phyloP scores from a whole-genome alignment of 1,140 invertebrate genomes.

The Trachymyrmex cornetzi region DNA sequence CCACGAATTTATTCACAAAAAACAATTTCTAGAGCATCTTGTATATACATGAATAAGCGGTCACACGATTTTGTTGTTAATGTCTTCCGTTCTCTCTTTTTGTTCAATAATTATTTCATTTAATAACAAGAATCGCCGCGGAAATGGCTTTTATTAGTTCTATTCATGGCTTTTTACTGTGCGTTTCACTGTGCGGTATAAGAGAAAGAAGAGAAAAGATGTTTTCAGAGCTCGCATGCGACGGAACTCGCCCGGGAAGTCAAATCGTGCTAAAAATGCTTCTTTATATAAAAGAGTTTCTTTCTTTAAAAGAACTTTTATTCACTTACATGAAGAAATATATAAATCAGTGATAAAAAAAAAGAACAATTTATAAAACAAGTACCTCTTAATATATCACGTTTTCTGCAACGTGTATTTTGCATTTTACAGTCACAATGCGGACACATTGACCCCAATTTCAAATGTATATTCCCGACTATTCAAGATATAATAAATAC shows the following conservation, averaged over 20 bases:
- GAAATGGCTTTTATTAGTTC: slow-evolving; percentile 31
- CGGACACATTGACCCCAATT: slow-evolving; percentile 53
- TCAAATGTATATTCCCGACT: neutral
- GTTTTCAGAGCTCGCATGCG: slow-evolving; percentile 4
- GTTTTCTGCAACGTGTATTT: slow-evolving; percentile 6
- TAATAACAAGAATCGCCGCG: slow-evolving; percentile 7
- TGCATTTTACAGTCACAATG: slow-evolving; percentile 8
- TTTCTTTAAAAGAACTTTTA: neutral
- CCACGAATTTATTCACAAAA: neutral
- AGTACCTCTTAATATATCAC: neutral
- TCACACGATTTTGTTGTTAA: neutral
- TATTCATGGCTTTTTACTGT: slow-evolving; percentile 14
- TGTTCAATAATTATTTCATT: slow-evolving; percentile 1
- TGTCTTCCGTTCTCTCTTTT: neutral
- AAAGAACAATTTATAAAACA: neutral
- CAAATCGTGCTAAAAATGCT: slow-evolving; percentile 25
- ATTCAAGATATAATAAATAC: neutral
- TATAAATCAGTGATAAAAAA: neutral
- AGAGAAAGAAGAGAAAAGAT: slow-evolving; percentile 22
- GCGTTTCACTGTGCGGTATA: neutral
- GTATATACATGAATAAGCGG: neutral
- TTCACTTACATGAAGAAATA: neutral
- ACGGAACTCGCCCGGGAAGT: neutral
- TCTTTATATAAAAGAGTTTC: neutral
- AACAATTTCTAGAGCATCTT: neutral